phyloP scores from a whole-genome alignment of 2,113 vertebrate genomes.

The Channa argus region DNA sequence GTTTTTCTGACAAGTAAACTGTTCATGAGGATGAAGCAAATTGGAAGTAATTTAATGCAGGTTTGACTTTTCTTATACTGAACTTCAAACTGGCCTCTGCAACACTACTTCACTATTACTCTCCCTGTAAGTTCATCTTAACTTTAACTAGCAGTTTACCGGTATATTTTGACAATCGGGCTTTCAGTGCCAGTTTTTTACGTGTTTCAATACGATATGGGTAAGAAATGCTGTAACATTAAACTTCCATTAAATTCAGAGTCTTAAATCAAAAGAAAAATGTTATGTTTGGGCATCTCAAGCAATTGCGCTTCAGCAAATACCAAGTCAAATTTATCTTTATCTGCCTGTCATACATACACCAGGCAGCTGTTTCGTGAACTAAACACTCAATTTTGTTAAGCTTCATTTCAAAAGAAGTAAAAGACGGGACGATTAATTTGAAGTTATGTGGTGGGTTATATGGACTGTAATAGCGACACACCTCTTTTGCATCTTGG shows the following conservation, averaged over 20 bases:
- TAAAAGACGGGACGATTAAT: constrained; percentile 2
- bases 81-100: neutral
- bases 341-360: constrained; percentile 28
- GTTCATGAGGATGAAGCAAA: too few species aligned
- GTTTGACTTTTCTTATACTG: too few species aligned
- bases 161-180: constrained; percentile 2
- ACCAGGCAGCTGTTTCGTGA: constrained; percentile 16
- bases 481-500: neutral
- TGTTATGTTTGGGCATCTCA: constrained; percentile 37
- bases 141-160: constrained; percentile 5
- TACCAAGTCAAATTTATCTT: constrained; percentile 13
- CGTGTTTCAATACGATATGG: constrained; percentile 18
- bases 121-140: constrained; percentile 3
- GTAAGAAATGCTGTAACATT: constrained; percentile 35
- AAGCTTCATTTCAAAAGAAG: constrained; percentile 1
- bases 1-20: too few species aligned
- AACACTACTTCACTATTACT: neutral
- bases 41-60: too few species aligned
- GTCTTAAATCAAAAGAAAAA: constrained; percentile 30
- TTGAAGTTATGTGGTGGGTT: constrained; percentile 17
- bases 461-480: constrained; percentile 5
- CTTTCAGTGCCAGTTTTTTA: neutral
- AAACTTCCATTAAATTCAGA: constrained; percentile 33
- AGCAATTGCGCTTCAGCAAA: constrained; percentile 5
- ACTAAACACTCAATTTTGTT: constrained; percentile 7